Conservation (phyloP, 1,140 invertebrate genomes). For the Drosophila lowei region DNA sequence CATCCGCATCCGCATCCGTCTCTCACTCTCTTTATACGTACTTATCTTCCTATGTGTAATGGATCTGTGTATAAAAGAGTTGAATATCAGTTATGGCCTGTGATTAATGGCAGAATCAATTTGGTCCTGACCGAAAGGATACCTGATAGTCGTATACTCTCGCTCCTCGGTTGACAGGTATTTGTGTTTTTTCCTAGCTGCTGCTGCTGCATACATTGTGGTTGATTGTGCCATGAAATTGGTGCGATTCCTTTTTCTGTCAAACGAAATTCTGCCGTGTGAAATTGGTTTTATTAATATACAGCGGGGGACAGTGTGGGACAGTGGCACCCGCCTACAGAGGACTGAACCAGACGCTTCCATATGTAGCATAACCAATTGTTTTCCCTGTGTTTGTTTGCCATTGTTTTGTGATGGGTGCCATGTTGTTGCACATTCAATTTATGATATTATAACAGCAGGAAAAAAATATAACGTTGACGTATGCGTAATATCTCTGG, state of each 20-base stretch:
- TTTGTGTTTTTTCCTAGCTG: neutral
- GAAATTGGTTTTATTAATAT: constrained; percentile 11
- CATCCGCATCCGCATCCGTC: too few relatives aligned
- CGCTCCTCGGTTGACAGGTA: neutral
- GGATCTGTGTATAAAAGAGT: too few relatives aligned
- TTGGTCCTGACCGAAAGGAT: too few relatives aligned
- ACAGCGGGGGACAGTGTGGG: neutral
- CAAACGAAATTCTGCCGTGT: too few relatives aligned
- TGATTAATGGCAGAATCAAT: too few relatives aligned
- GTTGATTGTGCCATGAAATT: constrained; percentile 14
- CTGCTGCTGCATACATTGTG: constrained; percentile 5
- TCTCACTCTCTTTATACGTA: neutral
- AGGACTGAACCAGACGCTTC: too few relatives aligned
- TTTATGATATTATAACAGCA: neutral
- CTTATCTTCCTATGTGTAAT: neutral
- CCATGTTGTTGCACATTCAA: too few relatives aligned
- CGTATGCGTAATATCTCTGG: constrained; percentile 23
- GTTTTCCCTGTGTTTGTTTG: neutral
- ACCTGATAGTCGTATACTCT: too few relatives aligned
- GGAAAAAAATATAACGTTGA: neutral
- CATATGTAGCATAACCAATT: neutral
- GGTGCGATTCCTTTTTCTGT: neutral
- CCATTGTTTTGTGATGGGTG: constrained; percentile 9
- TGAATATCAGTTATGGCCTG: too few relatives aligned
- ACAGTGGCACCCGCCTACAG: neutral